A percentile compares a stretch with the other conserved stretches of the same genome.
These are phyloP conservation scores for Gallinago media DNA, from an alignment of 2,113 vertebrate species.

Conservation along the genomic window DNA sequence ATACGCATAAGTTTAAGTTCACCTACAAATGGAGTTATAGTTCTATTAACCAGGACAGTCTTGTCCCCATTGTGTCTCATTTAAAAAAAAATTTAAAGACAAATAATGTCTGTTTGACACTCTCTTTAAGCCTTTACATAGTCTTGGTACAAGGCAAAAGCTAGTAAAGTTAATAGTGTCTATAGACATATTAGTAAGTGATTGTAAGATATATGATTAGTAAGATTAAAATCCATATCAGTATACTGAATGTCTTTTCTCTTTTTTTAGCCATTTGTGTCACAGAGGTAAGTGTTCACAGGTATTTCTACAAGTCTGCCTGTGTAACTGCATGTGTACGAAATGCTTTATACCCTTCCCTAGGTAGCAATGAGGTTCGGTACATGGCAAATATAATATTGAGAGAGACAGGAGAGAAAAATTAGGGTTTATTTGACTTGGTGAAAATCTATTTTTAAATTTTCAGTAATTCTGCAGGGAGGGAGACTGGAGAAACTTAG, in stretches of 20 bases:
- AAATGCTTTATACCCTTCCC: neutral
- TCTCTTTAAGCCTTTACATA: neutral
- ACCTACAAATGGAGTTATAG: neutral
- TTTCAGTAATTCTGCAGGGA: neutral
- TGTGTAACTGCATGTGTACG: no score
- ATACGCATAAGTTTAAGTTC: neutral
- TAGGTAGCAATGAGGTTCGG: neutral
- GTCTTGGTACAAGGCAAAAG: neutral
- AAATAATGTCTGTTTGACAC: neutral
- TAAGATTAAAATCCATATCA: neutral
- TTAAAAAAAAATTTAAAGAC: neutral
- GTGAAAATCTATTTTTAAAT: neutral
- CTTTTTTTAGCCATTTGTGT: neutral
- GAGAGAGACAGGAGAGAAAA: neutral
- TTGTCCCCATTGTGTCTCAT: neutral
- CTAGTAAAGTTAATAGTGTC: neutral
- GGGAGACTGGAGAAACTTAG: neutral
- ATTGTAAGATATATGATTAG: no score
- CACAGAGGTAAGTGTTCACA: neutral
- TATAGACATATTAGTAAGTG: neutral
- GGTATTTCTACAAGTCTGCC: neutral
- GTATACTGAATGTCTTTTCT: neutral
- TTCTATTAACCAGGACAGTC: neutral
- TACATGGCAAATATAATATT: rapidly evolving
- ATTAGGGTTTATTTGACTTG: neutral